Evolutionary conservation across 2,113 vertebrate species (phyloP), one percentile per base, ranked within the genome.

Genomic region (Cyprinodon variegatus): DNA sequence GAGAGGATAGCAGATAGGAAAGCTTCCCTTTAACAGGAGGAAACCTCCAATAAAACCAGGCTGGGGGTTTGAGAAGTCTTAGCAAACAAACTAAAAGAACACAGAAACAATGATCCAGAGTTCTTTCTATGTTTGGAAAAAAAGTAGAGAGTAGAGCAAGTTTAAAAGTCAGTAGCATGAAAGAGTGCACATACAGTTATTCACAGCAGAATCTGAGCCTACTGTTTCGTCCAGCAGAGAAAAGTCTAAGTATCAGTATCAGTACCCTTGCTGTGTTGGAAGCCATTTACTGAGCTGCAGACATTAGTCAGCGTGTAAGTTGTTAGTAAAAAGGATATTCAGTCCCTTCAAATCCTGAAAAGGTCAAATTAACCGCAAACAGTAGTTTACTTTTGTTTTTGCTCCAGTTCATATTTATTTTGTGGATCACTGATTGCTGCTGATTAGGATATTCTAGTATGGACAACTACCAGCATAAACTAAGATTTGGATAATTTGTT

Each of bases 241-340:
- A 29, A 29, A 29, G 29, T 29, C 29, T 29, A 41, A 41, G 5
- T 9, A 41, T 41, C 41, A 41, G 41, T 41, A 41, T 2, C 41
- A 41, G 43, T 29, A 7, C 43, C 43, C 9, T 11, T 45, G 43
- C 43, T 45, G 9, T 45, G 43, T 11, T 45, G 43, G 43, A 45
- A 45, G 43, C 43, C 43, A 74, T 82, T 84, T 64, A 79, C 82
- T 88, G 59, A 86, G 88, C 29, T 29, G 29, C 29, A 29, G 29
- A 29, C 73, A 77, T 53, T 17, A 81, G n/a, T 40, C 72, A 53
- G 68, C 50, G 7, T 67, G 72, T 40, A 7, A 48, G 65, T 50
- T 66, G 65, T 61, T 65, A 39, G 40, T 0, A 11, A 48, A 70
- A 70, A 41, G 10, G n/a, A 50, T 3, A 41, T 4, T 13, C 41